Percentiles rank a stretch among this genome's conserved stretches.
Evolutionary conservation across 2,888 invertebrate species (phyloP).

Genomic region (Cordylochernes scorpioides): DNA sequence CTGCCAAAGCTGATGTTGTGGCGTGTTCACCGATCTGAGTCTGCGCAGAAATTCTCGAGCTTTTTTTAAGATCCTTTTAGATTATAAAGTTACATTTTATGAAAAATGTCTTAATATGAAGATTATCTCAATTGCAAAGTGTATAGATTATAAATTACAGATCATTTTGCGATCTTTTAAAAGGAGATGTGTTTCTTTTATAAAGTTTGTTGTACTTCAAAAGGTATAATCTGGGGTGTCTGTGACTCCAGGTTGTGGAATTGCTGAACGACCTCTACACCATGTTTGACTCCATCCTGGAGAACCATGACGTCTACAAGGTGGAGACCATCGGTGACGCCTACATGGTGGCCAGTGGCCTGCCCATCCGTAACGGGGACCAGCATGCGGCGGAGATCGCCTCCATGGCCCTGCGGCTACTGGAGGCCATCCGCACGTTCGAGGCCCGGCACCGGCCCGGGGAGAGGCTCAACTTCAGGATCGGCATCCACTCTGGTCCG

Average conservation of each 20-base stretch:
- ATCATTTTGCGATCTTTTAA: too few relatives aligned
- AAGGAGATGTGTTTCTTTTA: too few relatives aligned
- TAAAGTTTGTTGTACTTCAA: too few relatives aligned
- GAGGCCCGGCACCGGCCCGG: conserved; percentile 63
- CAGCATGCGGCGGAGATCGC: conserved; percentile 73
- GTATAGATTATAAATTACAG: too few relatives aligned
- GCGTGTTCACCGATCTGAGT: too few relatives aligned
- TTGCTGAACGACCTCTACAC: conserved; percentile 65
- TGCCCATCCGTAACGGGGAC: conserved; percentile 56
- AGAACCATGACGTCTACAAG: conserved; percentile 65
- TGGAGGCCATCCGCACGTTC: conserved; percentile 50
- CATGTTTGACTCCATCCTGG: conserved; percentile 59
- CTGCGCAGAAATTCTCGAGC: too few relatives aligned
- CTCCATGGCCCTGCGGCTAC: conserved; percentile 62
- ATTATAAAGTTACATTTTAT: too few relatives aligned
- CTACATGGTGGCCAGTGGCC: conserved; percentile 62
- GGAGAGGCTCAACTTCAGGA: conserved; percentile 61
- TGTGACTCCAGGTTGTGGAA: conserved; percentile 56
- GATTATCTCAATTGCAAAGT: too few relatives aligned
- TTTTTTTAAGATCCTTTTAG: too few relatives aligned
- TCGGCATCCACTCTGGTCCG: conserved; percentile 64
- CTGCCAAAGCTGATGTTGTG: too few relatives aligned
- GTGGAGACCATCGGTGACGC: conserved; percentile 82
- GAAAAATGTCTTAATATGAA: too few relatives aligned
- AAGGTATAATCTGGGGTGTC: too few relatives aligned